These are phyloP conservation scores for Pachymerium ferrugineum DNA, from an alignment of 2,888 invertebrate genomes.

Conservation along the genomic window DNA sequence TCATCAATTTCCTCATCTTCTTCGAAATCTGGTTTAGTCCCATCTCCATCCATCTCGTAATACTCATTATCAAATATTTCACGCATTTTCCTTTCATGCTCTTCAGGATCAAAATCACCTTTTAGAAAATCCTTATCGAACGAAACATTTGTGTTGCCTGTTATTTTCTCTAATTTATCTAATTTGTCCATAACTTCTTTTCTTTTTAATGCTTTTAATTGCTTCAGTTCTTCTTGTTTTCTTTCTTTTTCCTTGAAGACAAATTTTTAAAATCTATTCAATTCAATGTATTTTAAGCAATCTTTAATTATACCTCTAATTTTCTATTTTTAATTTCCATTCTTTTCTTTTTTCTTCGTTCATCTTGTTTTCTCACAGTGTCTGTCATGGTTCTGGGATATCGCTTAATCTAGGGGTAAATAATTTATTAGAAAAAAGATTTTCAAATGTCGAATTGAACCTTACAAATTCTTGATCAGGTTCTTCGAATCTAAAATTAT, in stretches of 20 bases:
- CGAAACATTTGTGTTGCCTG: constrained; percentile 70
- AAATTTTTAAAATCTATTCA: neutral
- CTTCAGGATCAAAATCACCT: constrained; percentile 82
- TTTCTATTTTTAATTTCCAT: neutral
- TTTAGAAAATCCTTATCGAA: constrained; percentile 76
- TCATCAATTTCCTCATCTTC: constrained; percentile 62
- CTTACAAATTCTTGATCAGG: constrained; percentile 82
- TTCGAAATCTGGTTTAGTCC: constrained; percentile 77
- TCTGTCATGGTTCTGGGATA: neutral
- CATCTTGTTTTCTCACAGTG: neutral
- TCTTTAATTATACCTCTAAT: neutral
- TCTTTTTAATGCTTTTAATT: constrained; percentile 76
- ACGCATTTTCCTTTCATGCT: constrained; percentile 80
- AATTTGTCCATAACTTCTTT: constrained; percentile 88
- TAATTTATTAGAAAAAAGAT: neutral
- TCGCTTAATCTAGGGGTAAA: neutral
- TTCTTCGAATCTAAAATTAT: constrained; percentile 94
- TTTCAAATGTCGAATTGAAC: constrained; percentile 39
- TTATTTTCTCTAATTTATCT: constrained; percentile 74
- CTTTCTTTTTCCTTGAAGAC: constrained; percentile 62
- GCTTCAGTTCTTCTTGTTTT: constrained; percentile 79
- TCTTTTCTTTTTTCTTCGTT: neutral
- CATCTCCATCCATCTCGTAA: constrained; percentile 65
- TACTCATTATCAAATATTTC: constrained; percentile 80
- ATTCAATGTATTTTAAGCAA: neutral